Evolutionary conservation across 1,140 invertebrate genomes (phyloP).

Genomic region (Sycophaga agraensis): DNA sequence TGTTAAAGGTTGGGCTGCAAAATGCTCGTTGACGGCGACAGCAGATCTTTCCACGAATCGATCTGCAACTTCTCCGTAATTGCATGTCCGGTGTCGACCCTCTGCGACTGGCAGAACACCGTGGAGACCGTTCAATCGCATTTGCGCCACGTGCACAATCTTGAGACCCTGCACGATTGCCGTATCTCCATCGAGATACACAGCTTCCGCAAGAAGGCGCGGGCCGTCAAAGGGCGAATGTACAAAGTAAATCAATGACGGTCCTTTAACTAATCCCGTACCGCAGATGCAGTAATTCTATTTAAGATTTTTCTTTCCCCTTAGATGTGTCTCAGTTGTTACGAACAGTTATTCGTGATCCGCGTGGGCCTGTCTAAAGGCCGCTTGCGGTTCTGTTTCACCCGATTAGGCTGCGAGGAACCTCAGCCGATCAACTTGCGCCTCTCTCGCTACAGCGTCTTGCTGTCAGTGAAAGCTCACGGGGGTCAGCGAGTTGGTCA

Average conservation of each 20-base stretch:
- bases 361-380: constrained; percentile 26
- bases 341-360: constrained; percentile 35
- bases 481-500: not conserved
- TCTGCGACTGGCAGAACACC: constrained; percentile 34
- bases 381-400: constrained; percentile 30
- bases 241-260: constrained; percentile 30
- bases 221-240: constrained; percentile 22
- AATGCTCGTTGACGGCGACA: constrained; percentile 18
- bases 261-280: too few relatives aligned
- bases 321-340: constrained; percentile 35
- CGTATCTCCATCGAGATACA: constrained; percentile 30
- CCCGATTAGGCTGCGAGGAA: constrained; percentile 21
- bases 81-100: constrained; percentile 23
- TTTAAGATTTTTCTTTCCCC: not conserved
- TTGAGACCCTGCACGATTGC: constrained; percentile 23
- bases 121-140: constrained; percentile 25
- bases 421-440: not conserved
- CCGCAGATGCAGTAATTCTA: too few relatives aligned
- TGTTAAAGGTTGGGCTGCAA: constrained; percentile 33
- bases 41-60: constrained; percentile 33
- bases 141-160: constrained; percentile 23
- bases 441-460: not conserved
- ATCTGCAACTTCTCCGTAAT: constrained; percentile 26
- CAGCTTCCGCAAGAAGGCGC: constrained; percentile 30
- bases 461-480: not conserved